These are phyloP conservation scores for Abrostola triplasia DNA, from an alignment of 2,888 invertebrate species.

Conservation along the genomic window DNA sequence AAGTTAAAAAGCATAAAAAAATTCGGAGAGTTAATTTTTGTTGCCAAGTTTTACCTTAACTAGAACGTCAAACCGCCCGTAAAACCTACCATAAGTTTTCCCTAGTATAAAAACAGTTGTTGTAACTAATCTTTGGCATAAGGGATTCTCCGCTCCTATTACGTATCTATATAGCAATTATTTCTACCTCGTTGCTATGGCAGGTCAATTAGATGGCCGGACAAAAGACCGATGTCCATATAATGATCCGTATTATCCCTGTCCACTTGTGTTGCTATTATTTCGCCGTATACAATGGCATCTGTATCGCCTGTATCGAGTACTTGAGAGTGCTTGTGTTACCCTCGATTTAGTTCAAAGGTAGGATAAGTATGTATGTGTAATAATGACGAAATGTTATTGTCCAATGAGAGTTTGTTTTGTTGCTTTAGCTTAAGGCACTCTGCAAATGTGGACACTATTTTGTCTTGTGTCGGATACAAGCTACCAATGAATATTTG, in stretches of 20 bases:
- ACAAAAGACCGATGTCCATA: constrained; percentile 72
- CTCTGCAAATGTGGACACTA: no score
- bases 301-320: constrained; percentile 38
- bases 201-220: constrained; percentile 67
- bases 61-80: no score
- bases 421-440: no score
- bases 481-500: no score
- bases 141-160: neutral
- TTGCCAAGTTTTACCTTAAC: no score
- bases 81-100: no score
- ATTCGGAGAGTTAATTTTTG: no score
- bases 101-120: no score
- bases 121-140: neutral
- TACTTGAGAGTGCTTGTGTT: constrained; percentile 41
- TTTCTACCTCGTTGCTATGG: constrained; percentile 65
- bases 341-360: constrained; percentile 40
- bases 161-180: constrained; percentile 47
- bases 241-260: constrained; percentile 70
- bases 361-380: constrained; percentile 16
- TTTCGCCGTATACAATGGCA: constrained; percentile 52
- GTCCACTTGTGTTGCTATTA: constrained; percentile 66
- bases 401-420: neutral
- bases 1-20: no score
- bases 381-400: constrained; percentile 8
- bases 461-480: no score